These are phyloP conservation scores for Linurgus olivaceus DNA, from an alignment of 2,797 vertebrate genomes.

Conservation along the genomic window DNA sequence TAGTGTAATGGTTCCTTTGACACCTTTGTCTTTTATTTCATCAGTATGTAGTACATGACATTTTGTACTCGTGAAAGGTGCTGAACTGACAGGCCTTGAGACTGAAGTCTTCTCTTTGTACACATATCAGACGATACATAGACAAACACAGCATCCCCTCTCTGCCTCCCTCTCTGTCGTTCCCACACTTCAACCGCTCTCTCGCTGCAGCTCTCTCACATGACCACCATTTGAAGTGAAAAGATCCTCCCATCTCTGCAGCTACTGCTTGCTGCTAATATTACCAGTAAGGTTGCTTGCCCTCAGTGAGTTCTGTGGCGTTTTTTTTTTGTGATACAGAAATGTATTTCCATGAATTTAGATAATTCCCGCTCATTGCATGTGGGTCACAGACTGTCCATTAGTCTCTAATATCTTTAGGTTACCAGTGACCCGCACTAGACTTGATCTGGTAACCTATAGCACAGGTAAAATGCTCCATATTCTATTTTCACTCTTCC, in stretches of 20 bases:
- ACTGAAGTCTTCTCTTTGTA: constrained; percentile 67
- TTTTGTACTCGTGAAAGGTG: constrained; percentile 67
- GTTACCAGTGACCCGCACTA: constrained; percentile 7
- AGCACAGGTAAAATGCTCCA: constrained; percentile 37
- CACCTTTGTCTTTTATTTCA: constrained; percentile 71
- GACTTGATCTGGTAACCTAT: constrained; percentile 11
- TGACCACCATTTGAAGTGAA: constrained; percentile 25
- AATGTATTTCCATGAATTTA: background rate
- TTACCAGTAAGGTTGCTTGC: background rate
- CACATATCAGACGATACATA: constrained; percentile 42
- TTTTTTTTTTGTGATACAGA: background rate
- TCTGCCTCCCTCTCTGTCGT: constrained; percentile 21
- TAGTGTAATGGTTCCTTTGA: constrained; percentile 65
- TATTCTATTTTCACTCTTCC: constrained; percentile 26
- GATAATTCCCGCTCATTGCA: constrained; percentile 23
- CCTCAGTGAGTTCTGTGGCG: background rate
- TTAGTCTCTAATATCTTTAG: constrained; percentile 22
- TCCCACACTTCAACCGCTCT: background rate
- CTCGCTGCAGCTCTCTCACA: background rate
- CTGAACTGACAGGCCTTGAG: constrained; percentile 66
- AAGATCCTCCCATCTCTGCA: background rate
- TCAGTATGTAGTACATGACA: constrained; percentile 64
- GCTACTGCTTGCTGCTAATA: background rate
- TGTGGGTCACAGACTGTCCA: background rate
- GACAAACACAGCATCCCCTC: constrained; percentile 38